Base-by-base conservation (phyloP, 2,888 invertebrate genomes). In the Melanostoma mellinum region DNA sequence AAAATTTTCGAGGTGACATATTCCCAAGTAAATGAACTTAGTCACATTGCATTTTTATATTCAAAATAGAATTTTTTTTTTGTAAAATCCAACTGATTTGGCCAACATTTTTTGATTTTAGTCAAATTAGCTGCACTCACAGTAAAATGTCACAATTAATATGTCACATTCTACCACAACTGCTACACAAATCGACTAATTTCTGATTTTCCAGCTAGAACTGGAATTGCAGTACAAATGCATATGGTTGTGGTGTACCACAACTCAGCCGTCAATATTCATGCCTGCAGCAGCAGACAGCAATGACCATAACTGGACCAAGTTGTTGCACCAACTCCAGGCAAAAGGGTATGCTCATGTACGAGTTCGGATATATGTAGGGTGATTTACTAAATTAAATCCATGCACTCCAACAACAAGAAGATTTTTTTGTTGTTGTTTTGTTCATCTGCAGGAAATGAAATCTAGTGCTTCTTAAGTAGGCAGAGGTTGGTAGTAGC, bases 141-240 rank as follows among this genome's bases (percentile, higher is more conserved):
- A 52, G 1, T 20, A 20, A 36, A 20, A 53, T 61, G 52, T 58
- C n/a, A 50, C 48, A 56, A 48, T 6, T 50, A 58, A 58, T 58
- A 50, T 69, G 58, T 71, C 74, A 52, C 67, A 74, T 74, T 74
- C 67, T 48, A 40, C 20, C 33, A 50, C 65, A 67, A 65, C 58
- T 67, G 52, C 32, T 20, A 20, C 20, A 2, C 46, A 52, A 53
- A 5, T n/a, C 38, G 44, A 30, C 61, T 50, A 5, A 8, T 5
- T 30, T 33, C 33, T 40, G 32, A n/a, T 6, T 2, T 40, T 6
- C 32, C 2, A 32, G 8, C 40, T 8, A 33, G 42, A 72, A 60
- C 71, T 52, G 52, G 71, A 60, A 52, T n/a, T 69, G 10, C 50
- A 60, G 48, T 20, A 20, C 20, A 20, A 20, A 20, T 20, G 1